phyloP scores from a whole-genome alignment of 2,888 invertebrate species.

The Arenicola marina region DNA sequence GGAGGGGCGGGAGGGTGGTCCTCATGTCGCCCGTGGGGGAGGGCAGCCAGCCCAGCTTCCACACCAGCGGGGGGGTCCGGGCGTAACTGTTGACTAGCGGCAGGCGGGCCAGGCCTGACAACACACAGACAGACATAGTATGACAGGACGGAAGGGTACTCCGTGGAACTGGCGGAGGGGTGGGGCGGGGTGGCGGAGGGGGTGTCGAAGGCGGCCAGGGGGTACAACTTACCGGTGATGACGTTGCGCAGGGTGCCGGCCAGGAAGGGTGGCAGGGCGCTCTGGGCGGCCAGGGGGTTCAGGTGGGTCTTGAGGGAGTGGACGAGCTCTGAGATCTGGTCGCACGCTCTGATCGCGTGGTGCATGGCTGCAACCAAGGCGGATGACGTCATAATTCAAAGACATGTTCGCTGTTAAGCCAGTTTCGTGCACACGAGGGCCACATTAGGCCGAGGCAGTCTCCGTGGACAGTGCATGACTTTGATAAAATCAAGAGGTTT shows the following conservation, averaged over 20 bases:
- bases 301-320: constrained; percentile 50
- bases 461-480: too few relatives aligned
- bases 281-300: constrained; percentile 21
- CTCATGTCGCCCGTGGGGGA: constrained; percentile 64
- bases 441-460: too few relatives aligned
- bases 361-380: constrained; percentile 34
- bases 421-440: too few relatives aligned
- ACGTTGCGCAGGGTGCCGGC: constrained; percentile 48
- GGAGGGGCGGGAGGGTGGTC: constrained; percentile 66
- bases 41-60: constrained; percentile 69
- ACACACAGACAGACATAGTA: too few relatives aligned
- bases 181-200: too few relatives aligned
- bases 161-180: too few relatives aligned
- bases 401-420: too few relatives aligned
- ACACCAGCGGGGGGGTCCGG: constrained; percentile 70
- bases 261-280: constrained; percentile 46
- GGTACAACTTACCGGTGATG: constrained; percentile 49
- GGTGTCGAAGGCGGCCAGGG: too few relatives aligned
- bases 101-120: constrained; percentile 66
- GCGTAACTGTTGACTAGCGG: constrained; percentile 71
- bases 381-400: not conserved
- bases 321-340: constrained; percentile 57
- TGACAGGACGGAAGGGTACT: not conserved
- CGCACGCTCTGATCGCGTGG: constrained; percentile 48
- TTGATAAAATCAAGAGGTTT: too few relatives aligned